Evolutionary conservation across 2,888 invertebrate genomes (phyloP).

Genomic region (Heteropelma amictum): DNA sequence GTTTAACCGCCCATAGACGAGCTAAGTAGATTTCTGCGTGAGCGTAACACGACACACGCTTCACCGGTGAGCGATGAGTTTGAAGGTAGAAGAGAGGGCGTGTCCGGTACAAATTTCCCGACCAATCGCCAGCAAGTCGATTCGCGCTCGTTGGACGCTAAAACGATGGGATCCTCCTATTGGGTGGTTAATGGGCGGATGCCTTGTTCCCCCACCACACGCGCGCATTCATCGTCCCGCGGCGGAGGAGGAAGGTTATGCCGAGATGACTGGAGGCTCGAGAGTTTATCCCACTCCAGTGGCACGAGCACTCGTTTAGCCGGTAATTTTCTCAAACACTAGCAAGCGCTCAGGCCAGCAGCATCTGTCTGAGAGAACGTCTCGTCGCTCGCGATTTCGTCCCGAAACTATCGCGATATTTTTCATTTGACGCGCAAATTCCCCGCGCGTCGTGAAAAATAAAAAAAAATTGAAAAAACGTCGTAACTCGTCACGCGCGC

Average conservation of each 20-base stretch:
- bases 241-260: constrained; percentile 1
- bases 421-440: background rate
- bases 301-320: constrained; percentile 72
- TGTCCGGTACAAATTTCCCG: background rate
- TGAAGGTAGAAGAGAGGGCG: background rate
- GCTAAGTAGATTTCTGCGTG: constrained; percentile 64
- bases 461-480: no score
- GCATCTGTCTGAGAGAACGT: constrained; percentile 64
- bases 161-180: background rate
- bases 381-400: constrained; percentile 47
- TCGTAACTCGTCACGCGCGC: no score
- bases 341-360: constrained; percentile 76
- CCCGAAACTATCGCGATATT: constrained; percentile 9
- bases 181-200: constrained; percentile 10
- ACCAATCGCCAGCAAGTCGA: constrained; percentile 51
- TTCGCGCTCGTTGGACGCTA: constrained; percentile 18
- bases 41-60: constrained; percentile 16
- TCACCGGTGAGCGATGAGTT: background rate
- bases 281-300: constrained; percentile 62
- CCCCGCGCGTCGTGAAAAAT: background rate
- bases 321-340: constrained; percentile 78
- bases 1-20: constrained; percentile 73
- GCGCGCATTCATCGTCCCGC: constrained; percentile 29
- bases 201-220: constrained; percentile 42
- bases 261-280: constrained; percentile 25